A percentile compares a stretch with the other conserved stretches of the same genome.
These are phyloP conservation scores for Agrilus biguttatus DNA, from an alignment of 2,888 invertebrate species.

Conservation along the genomic window DNA sequence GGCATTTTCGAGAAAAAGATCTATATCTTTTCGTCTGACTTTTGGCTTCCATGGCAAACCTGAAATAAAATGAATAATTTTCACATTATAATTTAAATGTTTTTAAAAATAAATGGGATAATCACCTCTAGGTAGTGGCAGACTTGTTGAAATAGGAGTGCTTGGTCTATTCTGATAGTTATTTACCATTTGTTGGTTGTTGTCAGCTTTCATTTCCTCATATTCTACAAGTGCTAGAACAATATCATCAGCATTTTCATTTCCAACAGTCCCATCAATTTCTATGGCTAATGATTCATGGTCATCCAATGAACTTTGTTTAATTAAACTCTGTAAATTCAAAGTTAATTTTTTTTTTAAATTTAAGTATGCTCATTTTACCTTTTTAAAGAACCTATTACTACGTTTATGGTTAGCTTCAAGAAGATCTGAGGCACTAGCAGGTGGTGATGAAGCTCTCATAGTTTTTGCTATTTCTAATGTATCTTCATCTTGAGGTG, in stretches of 20 bases:
- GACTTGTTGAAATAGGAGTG: slow-evolving; percentile 22
- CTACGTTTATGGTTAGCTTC: slow-evolving; percentile 68
- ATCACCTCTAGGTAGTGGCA: slow-evolving; percentile 14
- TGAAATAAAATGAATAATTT: slow-evolving; percentile 1
- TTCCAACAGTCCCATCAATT: slow-evolving; percentile 46
- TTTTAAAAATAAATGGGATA: neutral
- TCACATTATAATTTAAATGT: neutral
- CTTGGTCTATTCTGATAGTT: slow-evolving; percentile 23
- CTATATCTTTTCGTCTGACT: slow-evolving; percentile 86
- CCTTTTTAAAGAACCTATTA: slow-evolving; percentile 54
- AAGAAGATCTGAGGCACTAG: slow-evolving; percentile 77
- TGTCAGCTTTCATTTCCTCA: slow-evolving; percentile 35
- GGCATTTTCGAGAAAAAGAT: slow-evolving; percentile 80
- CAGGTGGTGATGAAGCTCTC: slow-evolving; percentile 91
- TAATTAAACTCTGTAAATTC: slow-evolving; percentile 56
- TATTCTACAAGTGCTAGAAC: slow-evolving; percentile 33
- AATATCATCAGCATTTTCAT: slow-evolving; percentile 44
- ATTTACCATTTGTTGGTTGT: slow-evolving; percentile 20
- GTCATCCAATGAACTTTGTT: slow-evolving; percentile 85
- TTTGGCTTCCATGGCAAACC: slow-evolving; percentile 94
- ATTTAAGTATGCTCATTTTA: slow-evolving; percentile 21
- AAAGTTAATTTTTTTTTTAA: slow-evolving; percentile 7
- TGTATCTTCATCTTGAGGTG: slow-evolving; percentile 79
- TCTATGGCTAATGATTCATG: slow-evolving; percentile 60
- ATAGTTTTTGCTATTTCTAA: slow-evolving; percentile 85